Evolutionary conservation across 1,140 invertebrate species (phyloP), one percentile per base, ranked within the genome.

Genomic region (Sycophaga agraensis): DNA sequence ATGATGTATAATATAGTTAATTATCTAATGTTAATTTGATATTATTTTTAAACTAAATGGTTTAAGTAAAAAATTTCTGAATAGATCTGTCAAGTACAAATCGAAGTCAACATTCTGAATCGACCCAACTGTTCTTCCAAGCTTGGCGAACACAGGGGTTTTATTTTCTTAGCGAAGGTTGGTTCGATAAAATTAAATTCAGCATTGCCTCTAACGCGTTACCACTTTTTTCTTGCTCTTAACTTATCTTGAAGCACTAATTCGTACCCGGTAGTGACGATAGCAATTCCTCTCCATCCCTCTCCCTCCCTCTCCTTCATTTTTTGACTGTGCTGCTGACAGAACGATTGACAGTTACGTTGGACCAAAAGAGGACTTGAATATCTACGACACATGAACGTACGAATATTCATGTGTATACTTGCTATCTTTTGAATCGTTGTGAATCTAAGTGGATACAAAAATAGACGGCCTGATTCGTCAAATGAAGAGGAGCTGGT

Each of bases 381-480:
- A n/a, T n/a, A n/a, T n/a, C n/a, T n/a, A n/a, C n/a, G n/a, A n/a
- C n/a, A n/a, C n/a, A n/a, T n/a, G n/a, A n/a, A n/a, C n/a, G n/a
- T 40, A 16, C 3, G 42, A 45, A 45, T 45, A 45, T 21, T 45
- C 42, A 12, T 5, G 31, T 2, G 22, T 48, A 48, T 48, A 48
- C 43, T 17, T 42, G 40, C 42, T 21, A 14, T 22, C n/a, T 17
- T 14, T 22, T 34, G 12, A 24, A 45, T n/a, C n/a, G n/a, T n/a
- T n/a, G n/a, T n/a, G n/a, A n/a, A n/a, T n/a, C n/a, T n/a, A n/a
- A n/a, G n/a, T n/a, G n/a, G n/a, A 31, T 14, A 21, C 48, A 11
- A 53, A 63, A 63, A 63, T 78, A 78, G 71, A 63, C 65, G 73
- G 69, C 75, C 74, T 70, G 70, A 70, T 74, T 74, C 62, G 56